Evolutionary conservation across 92 coral and sea anemone genomes (phyloP), one percentile per base, ranked within the genome.

Genomic region (Paragorgia papillata): DNA sequence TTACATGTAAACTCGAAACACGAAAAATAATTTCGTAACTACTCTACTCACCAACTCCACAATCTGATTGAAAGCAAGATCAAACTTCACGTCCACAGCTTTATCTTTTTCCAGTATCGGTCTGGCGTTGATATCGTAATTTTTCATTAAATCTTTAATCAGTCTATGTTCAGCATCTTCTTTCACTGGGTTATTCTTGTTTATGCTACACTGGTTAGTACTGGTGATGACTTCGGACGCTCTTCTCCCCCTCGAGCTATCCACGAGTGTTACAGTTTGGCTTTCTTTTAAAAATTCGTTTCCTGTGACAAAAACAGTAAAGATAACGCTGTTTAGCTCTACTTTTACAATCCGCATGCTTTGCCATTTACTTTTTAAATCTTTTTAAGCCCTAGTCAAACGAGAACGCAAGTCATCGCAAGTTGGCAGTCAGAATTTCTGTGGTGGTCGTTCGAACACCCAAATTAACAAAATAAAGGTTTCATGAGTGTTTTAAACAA

Each of bases 21-120:
- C n/a, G n/a, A n/a, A n/a, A n/a, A n/a, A n/a, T n/a, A n/a, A n/a
- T n/a, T n/a, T n/a, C n/a, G n/a, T n/a, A n/a, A n/a, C 4, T 51
- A 17, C 4, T 17, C 7, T 17, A 51, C 89, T 94, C 69, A 94
- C 97, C 95, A 94, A 62, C 56, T 87, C 85, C 17, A 94, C 88
- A n/a, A 94, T 89, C 56, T 94, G 98, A 27, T 88, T 88, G 69
- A 88, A 94, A 1, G 98, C 98, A 83, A 94, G 65, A 66, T 94
- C 98, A 85, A 94, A 94, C 84, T 25, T 34, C 10, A 94, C 92
- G n/a, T 80, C 70, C 7, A 94, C 83, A 0, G 91, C 84, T 19
- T 83, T 60, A 10, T 87, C 81, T 39, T 94, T 94, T 88, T 94
- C 86, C 33, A 80, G 71, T 1, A 94, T 91, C 0, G 98, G 98